Base-by-base conservation (phyloP, 2,888 invertebrate genomes). In the Scaptomyza reducta region DNA sequence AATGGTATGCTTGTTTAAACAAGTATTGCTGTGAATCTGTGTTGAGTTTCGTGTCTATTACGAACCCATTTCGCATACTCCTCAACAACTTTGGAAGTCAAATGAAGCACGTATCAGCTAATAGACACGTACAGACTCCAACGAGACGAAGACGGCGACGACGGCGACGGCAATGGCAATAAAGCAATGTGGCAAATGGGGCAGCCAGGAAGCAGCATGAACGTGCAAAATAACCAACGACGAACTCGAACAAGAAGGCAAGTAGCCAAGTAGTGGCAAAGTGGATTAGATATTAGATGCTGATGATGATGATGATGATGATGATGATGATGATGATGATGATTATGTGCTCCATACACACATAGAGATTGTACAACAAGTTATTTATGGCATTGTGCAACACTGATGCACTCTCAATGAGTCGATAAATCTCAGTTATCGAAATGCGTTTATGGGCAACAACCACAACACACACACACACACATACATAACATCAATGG, bases 61-160 rank as follows among this genome's bases (percentile, higher is more conserved):
- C 49, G 66, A 44, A 55, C 47, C 71, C 65, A 76, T 76, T 53
- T 65, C 71, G 61, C 49, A 54, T 53, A 65, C 56, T 27, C 27
- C 6, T 6, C 27, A 27, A 4, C 27, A 27, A 7, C 6, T 25
- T 31, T 11, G 35, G 31, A 57, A 44, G 57, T 42, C 61, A 56
- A 83, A 83, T 83, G 85, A 62, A 74, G 80, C 80, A 81, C 80
- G 80, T 87, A 63, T 61, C 55, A 60, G 81, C 74, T 87, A 87
- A 81, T 81, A 72, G 81, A 72, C 87, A 81, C 81, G 81, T 81
- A 77, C 68, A 57, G 46, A n/a, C 47, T 49, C 31, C 47, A 49
- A 33, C 33, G 33, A 33, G 47, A 33, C 18, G 33, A 2, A 22
- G 42, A 42, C 13, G 6, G 18, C 13, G 47, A 31, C 31, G 31